Evolutionary conservation across 2,113 vertebrate species (phyloP).

Genomic region (Lontra canadensis): DNA sequence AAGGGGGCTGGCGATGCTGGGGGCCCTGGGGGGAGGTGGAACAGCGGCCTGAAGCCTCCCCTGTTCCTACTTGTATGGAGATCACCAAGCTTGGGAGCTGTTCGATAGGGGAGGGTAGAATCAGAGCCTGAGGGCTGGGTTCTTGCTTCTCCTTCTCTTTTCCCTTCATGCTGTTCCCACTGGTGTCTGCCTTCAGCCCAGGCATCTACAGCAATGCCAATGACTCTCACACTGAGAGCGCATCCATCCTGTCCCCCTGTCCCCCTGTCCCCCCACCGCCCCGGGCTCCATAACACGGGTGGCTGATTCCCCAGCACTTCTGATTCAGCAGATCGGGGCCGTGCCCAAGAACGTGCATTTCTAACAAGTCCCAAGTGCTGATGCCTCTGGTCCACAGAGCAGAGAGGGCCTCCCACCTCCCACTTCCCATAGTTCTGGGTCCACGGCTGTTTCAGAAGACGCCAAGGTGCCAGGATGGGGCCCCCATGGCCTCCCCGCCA

Average conservation of each 20-base stretch:
- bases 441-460: background rate
- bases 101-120: accelerated
- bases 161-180: too few relatives aligned
- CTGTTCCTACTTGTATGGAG: background rate
- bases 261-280: too few relatives aligned
- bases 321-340: background rate
- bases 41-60: background rate
- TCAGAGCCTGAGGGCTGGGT: accelerated
- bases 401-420: background rate
- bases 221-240: background rate
- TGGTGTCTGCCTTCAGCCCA: background rate
- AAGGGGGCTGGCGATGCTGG: background rate
- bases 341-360: background rate
- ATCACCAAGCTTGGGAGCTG: background rate
- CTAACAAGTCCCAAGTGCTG: background rate
- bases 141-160: background rate
- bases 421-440: background rate
- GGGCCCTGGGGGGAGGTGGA: background rate
- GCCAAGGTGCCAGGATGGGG: background rate
- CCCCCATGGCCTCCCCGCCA: background rate
- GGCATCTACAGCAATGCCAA: accelerated
- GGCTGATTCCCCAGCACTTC: background rate
- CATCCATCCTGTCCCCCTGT: background rate
- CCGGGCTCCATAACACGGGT: background rate
- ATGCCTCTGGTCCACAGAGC: background rate